phyloP scores from a whole-genome alignment of 53 echinoderm and acorn worm genomes.

The Antedon mediterranea region DNA sequence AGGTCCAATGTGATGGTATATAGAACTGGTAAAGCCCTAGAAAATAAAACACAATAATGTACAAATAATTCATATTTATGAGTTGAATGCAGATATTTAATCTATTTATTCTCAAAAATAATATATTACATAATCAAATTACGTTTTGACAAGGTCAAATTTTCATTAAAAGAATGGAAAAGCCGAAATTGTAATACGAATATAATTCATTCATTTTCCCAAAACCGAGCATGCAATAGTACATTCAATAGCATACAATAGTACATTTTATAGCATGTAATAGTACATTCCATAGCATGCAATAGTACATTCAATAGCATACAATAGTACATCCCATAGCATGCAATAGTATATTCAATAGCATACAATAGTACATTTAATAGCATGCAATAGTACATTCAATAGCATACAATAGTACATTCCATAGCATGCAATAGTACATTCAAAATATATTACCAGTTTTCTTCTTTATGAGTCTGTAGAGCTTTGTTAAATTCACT shows the following conservation, averaged over 20 bases:
- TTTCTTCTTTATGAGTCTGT: constrained; percentile 93
- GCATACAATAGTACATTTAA: no score
- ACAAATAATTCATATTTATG: neutral
- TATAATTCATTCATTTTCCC: no score
- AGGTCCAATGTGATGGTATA: constrained; percentile 73
- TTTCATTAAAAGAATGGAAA: no score
- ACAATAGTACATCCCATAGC: no score
- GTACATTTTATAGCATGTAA: no score
- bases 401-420: no score
- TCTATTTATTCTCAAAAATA: neutral
- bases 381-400: no score
- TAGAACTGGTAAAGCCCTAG: constrained; percentile 75
- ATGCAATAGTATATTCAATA: neutral
- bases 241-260: neutral
- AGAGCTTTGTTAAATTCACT: constrained; percentile 89
- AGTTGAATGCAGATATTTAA: neutral
- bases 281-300: neutral
- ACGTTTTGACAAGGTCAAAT: no score
- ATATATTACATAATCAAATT: no score
- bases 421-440: neutral
- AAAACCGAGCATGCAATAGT: no score
- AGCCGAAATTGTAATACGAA: no score
- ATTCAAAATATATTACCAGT: constrained; percentile 59
- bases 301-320: neutral
- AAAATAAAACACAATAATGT: no score